Evolutionary conservation across 2,797 vertebrate species (phyloP), one percentile per base, ranked within the genome.

Genomic region (Poecilia wingei): DNA sequence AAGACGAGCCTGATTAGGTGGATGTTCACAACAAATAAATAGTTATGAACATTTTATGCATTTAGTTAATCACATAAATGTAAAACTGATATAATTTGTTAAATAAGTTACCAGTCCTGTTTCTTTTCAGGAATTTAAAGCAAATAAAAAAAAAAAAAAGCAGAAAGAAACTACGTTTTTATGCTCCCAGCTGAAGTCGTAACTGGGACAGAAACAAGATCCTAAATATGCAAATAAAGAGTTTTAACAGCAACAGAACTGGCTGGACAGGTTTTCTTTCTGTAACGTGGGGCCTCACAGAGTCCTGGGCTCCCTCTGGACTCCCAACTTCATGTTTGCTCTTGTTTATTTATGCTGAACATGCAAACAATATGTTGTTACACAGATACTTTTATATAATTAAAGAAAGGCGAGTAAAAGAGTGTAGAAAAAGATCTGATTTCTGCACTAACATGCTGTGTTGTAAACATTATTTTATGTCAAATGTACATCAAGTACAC

Each of bases 211-310:
- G 33, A 70, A 53, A n/a, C 43, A 25, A 53, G 39, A 20, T 64
- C 70, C 8, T 68, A 68, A 85, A 79, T 69, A 73, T 72, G 77
- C 43, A 79, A 86, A 83, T 33, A 18, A 22, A 57, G n/a, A 79
- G 59, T 33, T 70, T 69, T 0, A n/a, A 59, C 25, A 73, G 53
- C 22, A 41, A 33, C 39, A 41, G 61, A 69, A 69, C 22, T 43
- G 39, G 39, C 4, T 69, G 66, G 41, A n/a, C 66, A 69, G 66
- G 66, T 69, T 39, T 13, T 39, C 8, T 66, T 20, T 66, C 61
- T 22, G 33, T 39, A 3, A 66, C 7, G 1, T 9, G 18, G 16
- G 14, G 33, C 31, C 7, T 18, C 59, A 3, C 55, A 22, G 66
- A 25, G 39, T 69, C 22, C 9, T 25, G 20, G 22, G 39, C 4